Evolutionary conservation across 2,113 vertebrate species (phyloP), one percentile per base, ranked within the genome.

Genomic region (Oxygymnocypris stewartii): DNA sequence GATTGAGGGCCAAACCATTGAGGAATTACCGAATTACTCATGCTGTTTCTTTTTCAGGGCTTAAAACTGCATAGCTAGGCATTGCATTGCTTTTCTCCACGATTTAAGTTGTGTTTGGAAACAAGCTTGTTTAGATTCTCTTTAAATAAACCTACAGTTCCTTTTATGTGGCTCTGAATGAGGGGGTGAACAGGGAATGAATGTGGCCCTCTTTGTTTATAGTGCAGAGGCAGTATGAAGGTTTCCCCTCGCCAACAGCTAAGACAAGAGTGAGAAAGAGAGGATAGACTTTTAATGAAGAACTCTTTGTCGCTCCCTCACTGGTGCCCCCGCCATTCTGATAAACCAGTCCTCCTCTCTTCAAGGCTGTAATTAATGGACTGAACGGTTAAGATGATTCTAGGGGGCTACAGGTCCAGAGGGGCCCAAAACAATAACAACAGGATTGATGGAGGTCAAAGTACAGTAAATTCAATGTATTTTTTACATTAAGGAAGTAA

Each of bases 171-270:
- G 6, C 9, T 67, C 11, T 74, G 78, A 69, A 82, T 73, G 51
- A 76, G 47, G 37, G 75, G 54, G 14, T 57, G 25, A 51, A 59
- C 40, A 78, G 78, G 76, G n/a, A 61, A 87, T 80, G 61, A 73
- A 69, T 74, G 80, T 77, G 37, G 84, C 79, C 61, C 85, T 83
- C 73, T 88, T 86, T 89, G 85, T 88, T 90, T 90, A 89, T 88
- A 88, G 87, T 89, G 84, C 85, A 16, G 57, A 87, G 57, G 47
- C 51, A 63, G 85, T 89, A 84, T 82, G 47, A 82, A 88, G 87
- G 51, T 65, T 86, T 91, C 86, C 84, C 89, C 90, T 90, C 90
- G 90, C 88, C 89, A 90, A 90, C 81, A 18, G 40, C 67, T 59
- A 79, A 31, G 35, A 54, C 59, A 71, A 20, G n/a, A 76, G 71